These are phyloP conservation scores for Bufotes viridis DNA, from an alignment of 2,797 vertebrate genomes.

Conservation along the genomic window DNA sequence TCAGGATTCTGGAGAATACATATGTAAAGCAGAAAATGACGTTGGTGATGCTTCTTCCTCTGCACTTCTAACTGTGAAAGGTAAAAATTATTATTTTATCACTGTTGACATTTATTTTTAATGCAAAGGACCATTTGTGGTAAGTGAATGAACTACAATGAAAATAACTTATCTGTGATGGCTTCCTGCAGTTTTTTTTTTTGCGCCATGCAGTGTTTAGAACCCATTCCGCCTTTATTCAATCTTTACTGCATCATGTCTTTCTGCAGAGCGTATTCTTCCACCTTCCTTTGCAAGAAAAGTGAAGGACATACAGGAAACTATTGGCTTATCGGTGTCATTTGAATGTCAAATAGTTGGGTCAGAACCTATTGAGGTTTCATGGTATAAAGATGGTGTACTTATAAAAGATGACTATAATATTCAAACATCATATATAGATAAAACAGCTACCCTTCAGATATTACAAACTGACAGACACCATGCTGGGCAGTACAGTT, in stretches of 20 bases:
- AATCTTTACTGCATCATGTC: constrained; percentile 57
- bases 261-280: constrained; percentile 88
- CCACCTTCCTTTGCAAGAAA: constrained; percentile 95
- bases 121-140: constrained; percentile 10
- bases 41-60: constrained; percentile 88
- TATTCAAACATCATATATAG: constrained; percentile 84
- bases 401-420: constrained; percentile 79
- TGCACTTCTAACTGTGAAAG: constrained; percentile 87
- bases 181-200: constrained; percentile 54
- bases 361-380: constrained; percentile 90
- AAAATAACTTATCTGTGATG: constrained; percentile 50
- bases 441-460: constrained; percentile 90
- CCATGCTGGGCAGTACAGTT: constrained; percentile 93
- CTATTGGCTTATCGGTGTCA: constrained; percentile 82
- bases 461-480: constrained; percentile 82
- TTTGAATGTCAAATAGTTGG: constrained; percentile 93
- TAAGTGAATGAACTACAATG: constrained; percentile 8
- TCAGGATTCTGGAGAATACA: constrained; percentile 89
- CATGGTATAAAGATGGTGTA: constrained; percentile 92
- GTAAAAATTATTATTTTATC: constrained; percentile 72
- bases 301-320: constrained; percentile 91
- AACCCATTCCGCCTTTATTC: constrained; percentile 17
- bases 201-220: constrained; percentile 30
- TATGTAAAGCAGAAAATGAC: constrained; percentile 91
- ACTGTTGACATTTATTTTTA: neutral